These are phyloP conservation scores for Meloidogyne chitwoodi DNA, from an alignment of 1,140 invertebrate genomes.

Conservation along the genomic window DNA sequence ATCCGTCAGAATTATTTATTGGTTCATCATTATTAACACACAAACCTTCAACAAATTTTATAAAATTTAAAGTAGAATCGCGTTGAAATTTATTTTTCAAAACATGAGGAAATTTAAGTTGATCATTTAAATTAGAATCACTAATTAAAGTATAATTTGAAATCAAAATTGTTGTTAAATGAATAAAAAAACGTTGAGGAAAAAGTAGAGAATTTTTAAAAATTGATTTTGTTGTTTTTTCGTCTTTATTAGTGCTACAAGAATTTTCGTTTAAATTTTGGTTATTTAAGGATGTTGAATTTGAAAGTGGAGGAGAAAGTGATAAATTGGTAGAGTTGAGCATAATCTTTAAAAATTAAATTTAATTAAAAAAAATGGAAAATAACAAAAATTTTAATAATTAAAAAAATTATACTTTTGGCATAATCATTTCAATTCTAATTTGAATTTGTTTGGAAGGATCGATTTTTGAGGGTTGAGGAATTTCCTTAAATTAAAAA, in stretches of 20 bases:
- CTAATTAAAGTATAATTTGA: constrained; percentile 19
- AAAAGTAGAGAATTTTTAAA: neutral
- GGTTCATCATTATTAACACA: neutral
- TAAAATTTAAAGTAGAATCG: neutral
- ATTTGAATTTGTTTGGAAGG: constrained; percentile 24
- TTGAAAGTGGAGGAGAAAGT: neutral
- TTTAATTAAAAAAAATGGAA: neutral
- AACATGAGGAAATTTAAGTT: neutral
- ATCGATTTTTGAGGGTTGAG: neutral
- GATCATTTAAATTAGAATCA: constrained; percentile 1
- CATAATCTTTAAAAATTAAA: neutral
- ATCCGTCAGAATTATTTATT: neutral
- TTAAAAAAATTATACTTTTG: constrained; percentile 28
- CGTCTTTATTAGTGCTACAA: neutral
- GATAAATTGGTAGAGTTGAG: neutral
- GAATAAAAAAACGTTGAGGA: constrained; percentile 19
- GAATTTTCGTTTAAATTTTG: no score
- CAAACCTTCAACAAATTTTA: neutral
- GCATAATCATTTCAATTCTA: constrained; percentile 45
- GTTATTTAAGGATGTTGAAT: no score
- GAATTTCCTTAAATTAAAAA: constrained; percentile 11
- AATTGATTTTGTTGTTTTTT: neutral
- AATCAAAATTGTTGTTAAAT: constrained; percentile 18
- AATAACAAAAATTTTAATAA: neutral
- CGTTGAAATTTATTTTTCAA: neutral